A percentile compares a stretch with the other conserved stretches of the same genome.
Evolutionary conservation across 2,797 vertebrate species (phyloP).

Genomic region (Dicrostonyx torquatus): DNA sequence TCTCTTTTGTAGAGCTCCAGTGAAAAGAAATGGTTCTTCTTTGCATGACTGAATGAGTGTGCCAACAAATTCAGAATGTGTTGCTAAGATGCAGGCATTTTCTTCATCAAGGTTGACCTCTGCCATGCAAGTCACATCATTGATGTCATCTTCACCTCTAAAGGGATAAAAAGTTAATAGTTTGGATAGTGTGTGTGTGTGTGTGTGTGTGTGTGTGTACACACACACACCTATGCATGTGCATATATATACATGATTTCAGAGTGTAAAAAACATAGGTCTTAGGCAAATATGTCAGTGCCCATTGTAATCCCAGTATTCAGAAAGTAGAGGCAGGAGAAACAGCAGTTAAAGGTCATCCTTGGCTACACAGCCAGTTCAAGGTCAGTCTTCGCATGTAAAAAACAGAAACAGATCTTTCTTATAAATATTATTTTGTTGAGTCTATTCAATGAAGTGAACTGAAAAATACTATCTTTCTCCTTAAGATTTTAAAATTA

Average conservation of each 20-base stretch:
- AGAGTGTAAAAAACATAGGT: conserved; percentile 5
- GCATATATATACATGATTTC: background rate
- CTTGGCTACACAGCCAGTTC: background rate
- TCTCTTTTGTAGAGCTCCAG: conserved; percentile 86
- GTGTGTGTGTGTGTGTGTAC: background rate
- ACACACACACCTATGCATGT: no score
- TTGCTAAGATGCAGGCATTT: conserved; percentile 87
- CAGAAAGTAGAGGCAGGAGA: background rate
- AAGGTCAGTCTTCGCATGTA: background rate
- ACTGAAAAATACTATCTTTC: conserved; percentile 34
- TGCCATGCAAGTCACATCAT: conserved; percentile 94
- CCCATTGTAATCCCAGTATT: background rate
- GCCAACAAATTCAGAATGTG: conserved; percentile 89
- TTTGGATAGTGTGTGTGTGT: background rate
- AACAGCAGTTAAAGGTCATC: background rate
- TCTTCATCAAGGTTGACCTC: conserved; percentile 91
- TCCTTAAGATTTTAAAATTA: conserved; percentile 28
- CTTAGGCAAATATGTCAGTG: background rate
- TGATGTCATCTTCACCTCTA: conserved; percentile 93
- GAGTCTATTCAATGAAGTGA: conserved; percentile 36
- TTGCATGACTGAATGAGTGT: conserved; percentile 91
- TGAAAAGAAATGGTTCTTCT: conserved; percentile 92
- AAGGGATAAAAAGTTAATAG: background rate
- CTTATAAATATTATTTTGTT: conserved; percentile 46
- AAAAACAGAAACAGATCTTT: background rate